phyloP scores from a whole-genome alignment of 2,888 invertebrate species.

The Pollenia angustigena region DNA sequence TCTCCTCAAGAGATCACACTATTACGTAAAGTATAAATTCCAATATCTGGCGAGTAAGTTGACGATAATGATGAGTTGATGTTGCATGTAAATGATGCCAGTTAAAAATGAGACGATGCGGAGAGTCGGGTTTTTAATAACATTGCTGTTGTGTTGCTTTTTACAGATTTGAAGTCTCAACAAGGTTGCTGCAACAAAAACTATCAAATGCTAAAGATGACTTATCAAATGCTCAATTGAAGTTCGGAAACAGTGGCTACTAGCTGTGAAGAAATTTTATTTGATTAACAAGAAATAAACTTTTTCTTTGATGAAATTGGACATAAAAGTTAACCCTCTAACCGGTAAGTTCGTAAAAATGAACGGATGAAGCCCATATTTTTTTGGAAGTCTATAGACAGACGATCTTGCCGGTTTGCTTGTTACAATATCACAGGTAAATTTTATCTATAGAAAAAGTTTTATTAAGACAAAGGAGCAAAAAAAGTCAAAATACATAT shows the following conservation, averaged over 20 bases:
- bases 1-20: slow-evolving; percentile 51
- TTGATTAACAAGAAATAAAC: no score
- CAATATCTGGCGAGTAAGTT: slow-evolving; percentile 25
- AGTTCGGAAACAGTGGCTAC: slow-evolving; percentile 8
- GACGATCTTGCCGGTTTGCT: no score
- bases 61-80: slow-evolving; percentile 48
- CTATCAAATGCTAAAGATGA: slow-evolving; percentile 25
- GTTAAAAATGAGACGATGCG: slow-evolving; percentile 31
- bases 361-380: no score
- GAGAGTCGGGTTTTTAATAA: background rate
- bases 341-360: no score
- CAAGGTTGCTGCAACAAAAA: slow-evolving; percentile 19
- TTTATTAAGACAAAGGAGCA: no score
- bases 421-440: no score
- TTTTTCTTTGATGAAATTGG: no score
- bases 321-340: no score
- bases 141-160: background rate
- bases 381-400: no score
- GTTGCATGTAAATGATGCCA: slow-evolving; percentile 66
- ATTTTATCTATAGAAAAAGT: no score
- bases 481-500: no score
- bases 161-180: background rate
- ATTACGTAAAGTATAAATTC: slow-evolving; percentile 2
- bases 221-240: slow-evolving; percentile 14
- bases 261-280: no score